phyloP scores from a whole-genome alignment of 2,113 vertebrate species.

The Paratilapia polleni region DNA sequence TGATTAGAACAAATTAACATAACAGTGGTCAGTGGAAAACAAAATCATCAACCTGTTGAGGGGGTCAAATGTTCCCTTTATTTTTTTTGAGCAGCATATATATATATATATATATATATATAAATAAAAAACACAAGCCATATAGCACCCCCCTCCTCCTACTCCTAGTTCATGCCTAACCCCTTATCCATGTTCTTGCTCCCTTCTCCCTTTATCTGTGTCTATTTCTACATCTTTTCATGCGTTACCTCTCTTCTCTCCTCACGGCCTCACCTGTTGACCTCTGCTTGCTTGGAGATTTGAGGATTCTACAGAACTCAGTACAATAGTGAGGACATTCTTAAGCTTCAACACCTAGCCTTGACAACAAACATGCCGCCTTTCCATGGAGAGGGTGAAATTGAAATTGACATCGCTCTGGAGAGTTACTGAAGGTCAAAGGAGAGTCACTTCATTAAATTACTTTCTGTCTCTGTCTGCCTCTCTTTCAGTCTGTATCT shows the following conservation, averaged over 20 bases:
- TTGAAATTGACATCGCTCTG: conserved; percentile 61
- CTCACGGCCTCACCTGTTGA: not conserved
- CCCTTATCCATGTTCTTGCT: not conserved
- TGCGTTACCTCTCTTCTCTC: not conserved
- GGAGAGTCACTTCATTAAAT: conserved; percentile 53
- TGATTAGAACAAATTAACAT: not conserved
- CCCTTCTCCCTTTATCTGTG: not conserved
- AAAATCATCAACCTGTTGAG: not conserved
- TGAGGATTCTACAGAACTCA: conserved; percentile 19
- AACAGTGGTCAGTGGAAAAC: too few relatives aligned
- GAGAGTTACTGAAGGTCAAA: conserved; percentile 62
- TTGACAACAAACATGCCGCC: conserved; percentile 37
- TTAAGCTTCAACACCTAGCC: conserved; percentile 19
- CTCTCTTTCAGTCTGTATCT: conserved; percentile 2
- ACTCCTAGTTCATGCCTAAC: not conserved
- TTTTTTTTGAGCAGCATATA: too few relatives aligned
- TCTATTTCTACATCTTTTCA: conserved; percentile 7
- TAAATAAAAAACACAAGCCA: not conserved
- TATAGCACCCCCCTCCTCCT: not conserved
- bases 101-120: too few relatives aligned
- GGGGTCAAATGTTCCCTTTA: too few relatives aligned
- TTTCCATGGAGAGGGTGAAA: conserved; percentile 50
- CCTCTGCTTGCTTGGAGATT: conserved; percentile 27
- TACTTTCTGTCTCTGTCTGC: conserved; percentile 39
- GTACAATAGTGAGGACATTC: conserved; percentile 1